Conservation (phyloP, 2,888 invertebrate species). For the Acanthosepion lycidas region DNA sequence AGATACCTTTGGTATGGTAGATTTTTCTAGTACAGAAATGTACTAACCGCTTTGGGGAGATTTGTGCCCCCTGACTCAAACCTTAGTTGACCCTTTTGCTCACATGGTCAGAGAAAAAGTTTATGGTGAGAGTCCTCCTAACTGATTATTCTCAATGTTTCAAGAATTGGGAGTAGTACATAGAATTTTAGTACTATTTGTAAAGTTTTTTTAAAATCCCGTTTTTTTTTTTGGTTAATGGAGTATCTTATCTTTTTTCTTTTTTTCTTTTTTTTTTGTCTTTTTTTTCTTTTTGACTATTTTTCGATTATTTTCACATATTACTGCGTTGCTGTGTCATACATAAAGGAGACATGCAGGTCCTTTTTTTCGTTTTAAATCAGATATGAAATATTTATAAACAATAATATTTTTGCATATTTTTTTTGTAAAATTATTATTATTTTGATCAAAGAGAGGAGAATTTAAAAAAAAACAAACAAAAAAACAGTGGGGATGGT, state of each 20-base stretch:
- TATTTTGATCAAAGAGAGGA: not conserved
- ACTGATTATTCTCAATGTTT: not conserved
- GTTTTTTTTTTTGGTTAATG: not conserved
- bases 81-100: not conserved
- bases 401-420: constrained; percentile 14
- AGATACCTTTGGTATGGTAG: constrained; percentile 14
- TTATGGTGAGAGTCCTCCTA: not conserved
- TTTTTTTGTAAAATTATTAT: constrained; percentile 33
- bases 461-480: not conserved
- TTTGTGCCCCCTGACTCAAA: not conserved
- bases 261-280: not conserved
- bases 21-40: not conserved
- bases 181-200: constrained; percentile 7
- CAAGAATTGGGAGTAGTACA: not conserved
- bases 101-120: too few species aligned
- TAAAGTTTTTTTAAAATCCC: not conserved
- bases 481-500: not conserved
- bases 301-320: not conserved
- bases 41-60: not conserved
- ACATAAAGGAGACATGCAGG: not conserved
- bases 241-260: not conserved
- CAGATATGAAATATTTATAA: constrained; percentile 33
- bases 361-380: constrained; percentile 1
- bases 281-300: not conserved
- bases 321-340: not conserved